phyloP scores from a whole-genome alignment of 2,888 invertebrate genomes.

The Blera fallax region DNA sequence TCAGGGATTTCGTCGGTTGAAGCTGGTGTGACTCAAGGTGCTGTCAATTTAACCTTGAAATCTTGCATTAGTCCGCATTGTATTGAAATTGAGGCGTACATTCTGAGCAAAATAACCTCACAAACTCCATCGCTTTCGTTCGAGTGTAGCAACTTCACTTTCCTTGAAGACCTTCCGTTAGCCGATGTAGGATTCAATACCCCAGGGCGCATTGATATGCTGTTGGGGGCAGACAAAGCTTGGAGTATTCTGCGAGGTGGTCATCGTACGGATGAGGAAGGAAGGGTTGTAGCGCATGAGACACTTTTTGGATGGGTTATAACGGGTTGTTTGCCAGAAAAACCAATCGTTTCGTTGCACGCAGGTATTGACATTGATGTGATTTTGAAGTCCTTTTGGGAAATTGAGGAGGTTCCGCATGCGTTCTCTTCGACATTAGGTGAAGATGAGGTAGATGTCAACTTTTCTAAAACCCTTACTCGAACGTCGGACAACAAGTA shows the following conservation, averaged over 20 bases:
- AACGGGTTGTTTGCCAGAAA: not conserved
- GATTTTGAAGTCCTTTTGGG: not conserved
- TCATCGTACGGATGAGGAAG: not conserved
- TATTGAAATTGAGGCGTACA: not conserved
- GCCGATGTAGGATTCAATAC: slow-evolving; percentile 5
- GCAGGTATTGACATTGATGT: not conserved
- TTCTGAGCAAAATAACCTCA: not conserved
- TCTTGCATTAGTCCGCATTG: no score
- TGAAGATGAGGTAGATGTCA: not conserved
- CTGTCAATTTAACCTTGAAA: no score
- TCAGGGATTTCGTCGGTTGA: not conserved
- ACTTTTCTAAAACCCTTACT: not conserved
- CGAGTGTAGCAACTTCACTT: not conserved
- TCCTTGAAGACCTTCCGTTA: not conserved
- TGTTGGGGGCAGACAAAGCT: not conserved
- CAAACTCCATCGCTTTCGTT: not conserved
- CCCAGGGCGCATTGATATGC: slow-evolving; percentile 5
- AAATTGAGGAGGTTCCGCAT: not conserved
- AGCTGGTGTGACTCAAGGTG: no score
- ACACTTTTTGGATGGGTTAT: no score
- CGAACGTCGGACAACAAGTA: not conserved
- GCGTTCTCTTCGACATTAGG: not conserved
- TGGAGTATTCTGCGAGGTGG: slow-evolving; percentile 14
- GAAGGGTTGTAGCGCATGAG: no score
- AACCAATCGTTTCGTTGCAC: not conserved